Conservation (phyloP, 2,113 vertebrate genomes). For the Cephalopholis sonnerati region DNA sequence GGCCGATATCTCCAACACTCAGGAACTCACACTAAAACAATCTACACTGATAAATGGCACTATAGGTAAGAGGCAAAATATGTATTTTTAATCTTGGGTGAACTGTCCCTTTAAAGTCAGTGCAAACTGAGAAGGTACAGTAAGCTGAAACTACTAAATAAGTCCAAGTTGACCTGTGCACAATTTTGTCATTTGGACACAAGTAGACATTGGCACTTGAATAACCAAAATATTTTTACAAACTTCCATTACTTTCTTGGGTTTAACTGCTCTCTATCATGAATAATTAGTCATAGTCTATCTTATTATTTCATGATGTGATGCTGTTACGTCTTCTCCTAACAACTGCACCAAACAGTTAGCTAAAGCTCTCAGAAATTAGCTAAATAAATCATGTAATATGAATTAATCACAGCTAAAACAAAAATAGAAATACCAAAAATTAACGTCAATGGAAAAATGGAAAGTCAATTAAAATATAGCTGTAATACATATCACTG, state of each 20-base stretch:
- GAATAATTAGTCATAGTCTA: not conserved
- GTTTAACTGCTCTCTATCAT: not conserved
- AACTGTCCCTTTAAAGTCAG: not conserved
- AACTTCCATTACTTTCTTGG: not conserved
- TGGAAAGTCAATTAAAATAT: not conserved
- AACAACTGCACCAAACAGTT: not conserved
- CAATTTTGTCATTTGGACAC: not conserved
- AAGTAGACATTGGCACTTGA: too few species aligned
- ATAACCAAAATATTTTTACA: not conserved
- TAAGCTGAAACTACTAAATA: not conserved
- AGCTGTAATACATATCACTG: not conserved
- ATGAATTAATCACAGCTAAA: not conserved
- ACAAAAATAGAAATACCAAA: not conserved
- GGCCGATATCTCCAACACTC: too few species aligned
- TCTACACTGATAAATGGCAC: too few species aligned
- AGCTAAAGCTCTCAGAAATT: not conserved
- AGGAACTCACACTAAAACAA: too few species aligned
- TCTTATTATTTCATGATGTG: too few species aligned
- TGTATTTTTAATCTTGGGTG: too few species aligned
- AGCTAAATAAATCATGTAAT: not conserved
- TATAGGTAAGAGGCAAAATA: too few species aligned
- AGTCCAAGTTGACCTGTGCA: not conserved
- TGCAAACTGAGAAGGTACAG: not conserved
- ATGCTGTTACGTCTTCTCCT: not conserved
- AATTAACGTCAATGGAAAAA: not conserved